A percentile compares a stretch with the other conserved stretches of the same genome.
Conservation (phyloP, 2,888 invertebrate genomes). For the Eupithecia exiguata region DNA sequence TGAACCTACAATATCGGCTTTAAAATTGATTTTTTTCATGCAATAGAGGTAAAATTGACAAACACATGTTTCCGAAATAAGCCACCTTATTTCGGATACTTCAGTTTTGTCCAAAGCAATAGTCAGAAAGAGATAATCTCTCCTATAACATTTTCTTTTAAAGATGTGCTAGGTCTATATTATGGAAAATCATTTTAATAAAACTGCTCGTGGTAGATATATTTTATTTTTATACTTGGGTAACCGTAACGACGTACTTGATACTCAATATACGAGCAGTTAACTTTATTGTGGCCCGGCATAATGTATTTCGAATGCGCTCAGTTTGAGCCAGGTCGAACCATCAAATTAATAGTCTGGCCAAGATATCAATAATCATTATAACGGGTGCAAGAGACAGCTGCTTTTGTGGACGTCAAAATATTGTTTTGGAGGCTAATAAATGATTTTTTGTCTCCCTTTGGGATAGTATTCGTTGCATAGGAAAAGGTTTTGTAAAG, state of each 20-base stretch:
- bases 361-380: slow-evolving; percentile 45
- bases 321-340: slow-evolving; percentile 55
- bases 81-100: no score
- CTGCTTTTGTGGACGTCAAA: slow-evolving; percentile 49
- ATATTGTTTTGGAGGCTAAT: slow-evolving; percentile 50
- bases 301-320: slow-evolving; percentile 60
- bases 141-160: neutral
- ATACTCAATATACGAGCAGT: slow-evolving; percentile 48
- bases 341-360: slow-evolving; percentile 72
- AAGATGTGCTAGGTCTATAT: neutral
- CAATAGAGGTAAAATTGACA: no score
- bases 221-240: neutral
- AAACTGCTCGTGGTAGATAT: neutral
- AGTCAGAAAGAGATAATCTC: neutral
- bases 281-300: slow-evolving; percentile 56
- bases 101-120: no score
- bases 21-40: no score
- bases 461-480: neutral
- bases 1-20: no score
- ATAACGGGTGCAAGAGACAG: slow-evolving; percentile 13
- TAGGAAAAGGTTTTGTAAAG: neutral
- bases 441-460: slow-evolving; percentile 23
- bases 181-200: neutral
- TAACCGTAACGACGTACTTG: slow-evolving; percentile 36
- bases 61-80: no score